These are phyloP conservation scores for Nasonia vitripennis DNA, from an alignment of 1,140 invertebrate genomes.

Conservation along the genomic window DNA sequence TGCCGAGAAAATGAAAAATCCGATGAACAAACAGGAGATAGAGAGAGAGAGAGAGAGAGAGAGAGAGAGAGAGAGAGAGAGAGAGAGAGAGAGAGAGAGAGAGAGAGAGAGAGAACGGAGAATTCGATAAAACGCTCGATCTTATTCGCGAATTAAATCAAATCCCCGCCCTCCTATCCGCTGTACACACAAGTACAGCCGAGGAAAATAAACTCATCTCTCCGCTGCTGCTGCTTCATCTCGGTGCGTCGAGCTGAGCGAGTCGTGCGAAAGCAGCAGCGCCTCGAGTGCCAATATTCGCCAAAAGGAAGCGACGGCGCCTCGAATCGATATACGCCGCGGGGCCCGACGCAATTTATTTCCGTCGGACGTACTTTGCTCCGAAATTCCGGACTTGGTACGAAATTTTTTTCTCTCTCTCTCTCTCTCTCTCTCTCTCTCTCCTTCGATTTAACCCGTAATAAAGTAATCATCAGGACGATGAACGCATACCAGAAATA, in stretches of 20 bases:
- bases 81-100: too few relatives aligned
- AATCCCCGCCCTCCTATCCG: not conserved
- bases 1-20: too few relatives aligned
- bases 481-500: too few relatives aligned
- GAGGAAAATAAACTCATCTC: constrained; percentile 7
- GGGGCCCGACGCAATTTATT: constrained; percentile 14
- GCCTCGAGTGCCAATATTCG: not conserved
- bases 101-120: not conserved
- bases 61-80: too few relatives aligned
- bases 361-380: not conserved
- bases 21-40: not conserved
- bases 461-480: too few relatives aligned
- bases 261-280: not conserved
- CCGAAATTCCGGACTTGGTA: too few relatives aligned
- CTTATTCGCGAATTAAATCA: constrained; percentile 22
- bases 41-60: too few relatives aligned
- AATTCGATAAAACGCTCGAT: not conserved
- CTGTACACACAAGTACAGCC: not conserved
- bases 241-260: not conserved
- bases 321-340: not conserved
- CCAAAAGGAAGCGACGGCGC: not conserved
- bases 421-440: too few relatives aligned
- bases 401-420: too few relatives aligned
- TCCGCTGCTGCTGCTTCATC: too few relatives aligned
- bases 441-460: too few relatives aligned